These are phyloP conservation scores for Andrena fulva DNA, from an alignment of 2,888 invertebrate species.

Conservation along the genomic window DNA sequence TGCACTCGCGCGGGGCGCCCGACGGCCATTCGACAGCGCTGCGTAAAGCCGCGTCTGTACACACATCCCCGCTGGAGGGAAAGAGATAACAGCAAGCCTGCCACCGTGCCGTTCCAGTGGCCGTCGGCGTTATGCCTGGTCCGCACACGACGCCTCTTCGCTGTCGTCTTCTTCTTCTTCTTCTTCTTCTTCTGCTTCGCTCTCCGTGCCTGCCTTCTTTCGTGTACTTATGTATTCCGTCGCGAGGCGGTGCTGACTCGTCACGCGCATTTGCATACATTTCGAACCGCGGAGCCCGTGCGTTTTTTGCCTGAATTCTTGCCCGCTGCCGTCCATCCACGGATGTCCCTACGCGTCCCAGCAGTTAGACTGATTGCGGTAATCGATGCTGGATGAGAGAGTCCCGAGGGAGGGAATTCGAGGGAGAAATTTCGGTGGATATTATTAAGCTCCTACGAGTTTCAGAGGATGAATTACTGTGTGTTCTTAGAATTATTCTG, in stretches of 20 bases:
- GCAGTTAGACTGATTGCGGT: constrained; percentile 35
- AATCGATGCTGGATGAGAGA: constrained; percentile 8
- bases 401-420: background rate
- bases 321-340: constrained; percentile 35
- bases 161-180: constrained; percentile 22
- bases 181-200: background rate
- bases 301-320: constrained; percentile 52
- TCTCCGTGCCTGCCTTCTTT: background rate
- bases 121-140: constrained; percentile 63
- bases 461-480: background rate
- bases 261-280: constrained; percentile 79
- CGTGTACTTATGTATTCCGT: constrained; percentile 74
- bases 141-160: constrained; percentile 49
- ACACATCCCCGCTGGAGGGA: constrained; percentile 34
- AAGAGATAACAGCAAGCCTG: constrained; percentile 69
- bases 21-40: constrained; percentile 63
- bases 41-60: constrained; percentile 41
- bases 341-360: constrained; percentile 37
- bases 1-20: constrained; percentile 46
- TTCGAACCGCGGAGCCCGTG: constrained; percentile 57
- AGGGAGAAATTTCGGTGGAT: background rate
- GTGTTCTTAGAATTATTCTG: background rate
- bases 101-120: constrained; percentile 67
- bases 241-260: constrained; percentile 74
- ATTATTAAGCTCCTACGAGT: background rate